phyloP scores from a whole-genome alignment of 2,797 vertebrate species.

The Fundulus diaphanus region DNA sequence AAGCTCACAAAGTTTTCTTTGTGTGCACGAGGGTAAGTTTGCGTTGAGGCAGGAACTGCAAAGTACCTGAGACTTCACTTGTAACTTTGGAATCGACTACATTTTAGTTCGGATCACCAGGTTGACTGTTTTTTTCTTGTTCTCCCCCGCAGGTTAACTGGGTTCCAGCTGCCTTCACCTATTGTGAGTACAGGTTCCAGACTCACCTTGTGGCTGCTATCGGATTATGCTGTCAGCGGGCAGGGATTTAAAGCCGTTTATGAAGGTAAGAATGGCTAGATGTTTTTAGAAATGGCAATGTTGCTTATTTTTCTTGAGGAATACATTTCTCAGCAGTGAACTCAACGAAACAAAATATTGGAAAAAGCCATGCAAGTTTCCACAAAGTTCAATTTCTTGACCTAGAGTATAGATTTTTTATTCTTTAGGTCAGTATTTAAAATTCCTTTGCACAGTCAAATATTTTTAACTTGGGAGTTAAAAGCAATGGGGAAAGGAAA shows the following conservation, averaged over 20 bases:
- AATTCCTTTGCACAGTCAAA: not conserved
- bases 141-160: conserved; percentile 88
- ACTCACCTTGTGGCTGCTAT: conserved; percentile 93
- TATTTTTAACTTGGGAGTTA: not conserved
- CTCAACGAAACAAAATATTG: not conserved
- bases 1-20: conserved; percentile 49
- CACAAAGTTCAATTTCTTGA: not conserved
- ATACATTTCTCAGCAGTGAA: not conserved
- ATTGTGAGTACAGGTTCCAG: conserved; percentile 91
- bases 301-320: not conserved
- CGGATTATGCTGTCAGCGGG: conserved; percentile 97
- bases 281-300: not conserved
- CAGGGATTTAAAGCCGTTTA: conserved; percentile 96
- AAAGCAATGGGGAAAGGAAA: not conserved
- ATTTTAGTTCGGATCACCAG: conserved; percentile 51
- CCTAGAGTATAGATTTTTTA: not conserved
- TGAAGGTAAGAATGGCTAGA: conserved; percentile 86
- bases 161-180: conserved; percentile 96
- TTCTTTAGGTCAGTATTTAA: not conserved
- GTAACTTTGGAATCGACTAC: conserved; percentile 52
- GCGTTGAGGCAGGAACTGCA: conserved; percentile 36
- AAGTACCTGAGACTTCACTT: conserved; percentile 43
- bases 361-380: not conserved
- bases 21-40: conserved; percentile 18
- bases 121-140: conserved; percentile 23